Evolutionary conservation across 2,113 vertebrate genomes (phyloP).

Genomic region (Poecilia latipinna): DNA sequence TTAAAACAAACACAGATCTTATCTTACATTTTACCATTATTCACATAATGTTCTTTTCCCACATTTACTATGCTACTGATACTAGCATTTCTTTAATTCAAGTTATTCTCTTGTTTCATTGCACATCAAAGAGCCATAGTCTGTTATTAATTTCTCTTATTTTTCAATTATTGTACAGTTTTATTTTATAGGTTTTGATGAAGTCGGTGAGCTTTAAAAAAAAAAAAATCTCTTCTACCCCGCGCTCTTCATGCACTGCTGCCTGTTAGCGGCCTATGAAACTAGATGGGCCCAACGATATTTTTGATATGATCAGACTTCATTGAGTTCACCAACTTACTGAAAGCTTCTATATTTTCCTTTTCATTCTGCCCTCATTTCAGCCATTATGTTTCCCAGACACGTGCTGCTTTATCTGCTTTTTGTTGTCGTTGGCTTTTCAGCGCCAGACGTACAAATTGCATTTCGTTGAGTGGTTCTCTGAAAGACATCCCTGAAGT

Average conservation of each 20-base stretch:
- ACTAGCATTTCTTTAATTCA: not conserved
- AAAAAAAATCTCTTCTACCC: not conserved
- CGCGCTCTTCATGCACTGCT: not conserved
- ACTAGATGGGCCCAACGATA: slow-evolving; percentile 18
- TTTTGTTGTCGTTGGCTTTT: slow-evolving; percentile 57
- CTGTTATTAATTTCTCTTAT: slow-evolving; percentile 2
- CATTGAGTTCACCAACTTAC: slow-evolving; percentile 44
- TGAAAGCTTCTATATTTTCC: slow-evolving; percentile 61
- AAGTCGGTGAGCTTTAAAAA: not conserved
- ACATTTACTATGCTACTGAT: not conserved
- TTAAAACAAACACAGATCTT: not conserved
- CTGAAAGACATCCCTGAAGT: slow-evolving; percentile 28
- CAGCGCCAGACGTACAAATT: slow-evolving; percentile 53
- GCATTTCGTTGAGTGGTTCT: slow-evolving; percentile 36
- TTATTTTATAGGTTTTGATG: not conserved
- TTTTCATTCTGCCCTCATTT: slow-evolving; percentile 67
- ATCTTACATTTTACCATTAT: not conserved
- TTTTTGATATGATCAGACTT: slow-evolving; percentile 54
- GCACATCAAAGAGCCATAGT: not conserved
- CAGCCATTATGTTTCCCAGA: slow-evolving; percentile 56
- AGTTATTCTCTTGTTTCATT: not conserved
- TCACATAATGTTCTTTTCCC: not conserved
- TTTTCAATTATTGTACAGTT: not conserved
- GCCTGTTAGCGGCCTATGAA: slow-evolving; percentile 20
- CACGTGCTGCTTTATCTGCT: slow-evolving; percentile 50